These are phyloP conservation scores for Lagodon rhomboides DNA, from an alignment of 2,797 vertebrate species.

Conservation along the genomic window DNA sequence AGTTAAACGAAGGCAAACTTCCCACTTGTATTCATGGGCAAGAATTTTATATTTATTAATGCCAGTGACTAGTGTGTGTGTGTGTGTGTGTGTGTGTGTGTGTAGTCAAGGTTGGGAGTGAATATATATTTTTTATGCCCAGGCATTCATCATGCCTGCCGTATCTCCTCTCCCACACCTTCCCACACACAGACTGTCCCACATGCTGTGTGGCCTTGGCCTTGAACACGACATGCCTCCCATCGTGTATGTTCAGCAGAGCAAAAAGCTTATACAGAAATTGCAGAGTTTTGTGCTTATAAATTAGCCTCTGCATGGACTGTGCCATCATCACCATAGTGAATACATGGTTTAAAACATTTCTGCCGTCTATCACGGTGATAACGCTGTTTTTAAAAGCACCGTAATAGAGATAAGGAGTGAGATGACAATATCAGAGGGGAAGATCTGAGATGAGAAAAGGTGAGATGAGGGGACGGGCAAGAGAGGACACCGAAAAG, in stretches of 20 bases:
- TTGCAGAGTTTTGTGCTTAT: constrained; percentile 7
- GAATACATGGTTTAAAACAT: constrained; percentile 11
- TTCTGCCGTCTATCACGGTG: constrained; percentile 4
- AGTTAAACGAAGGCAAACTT: background rate
- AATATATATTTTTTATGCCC: constrained; percentile 17
- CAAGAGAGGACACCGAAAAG: background rate
- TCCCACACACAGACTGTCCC: constrained; percentile 40
- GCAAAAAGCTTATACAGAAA: constrained; percentile 1
- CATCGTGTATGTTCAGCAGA: constrained; percentile 15
- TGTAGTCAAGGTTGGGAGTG: constrained; percentile 36
- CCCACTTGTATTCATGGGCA: background rate
- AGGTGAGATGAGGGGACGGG: background rate
- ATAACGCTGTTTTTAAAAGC: constrained; percentile 19
- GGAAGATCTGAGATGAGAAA: constrained; percentile 18
- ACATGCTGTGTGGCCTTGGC: constrained; percentile 32
- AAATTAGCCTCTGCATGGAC: constrained; percentile 15
- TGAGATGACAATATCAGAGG: constrained; percentile 8
- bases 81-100: constrained; percentile 18
- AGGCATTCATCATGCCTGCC: constrained; percentile 41
- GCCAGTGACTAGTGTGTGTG: background rate
- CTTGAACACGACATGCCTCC: constrained; percentile 34
- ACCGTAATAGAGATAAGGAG: background rate
- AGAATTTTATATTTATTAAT: constrained; percentile 12
- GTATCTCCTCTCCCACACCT: constrained; percentile 35
- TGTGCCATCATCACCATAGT: constrained; percentile 5